Evolutionary conservation across 2,888 invertebrate species (phyloP).

Genomic region (Drosophila austrosaltans): DNA sequence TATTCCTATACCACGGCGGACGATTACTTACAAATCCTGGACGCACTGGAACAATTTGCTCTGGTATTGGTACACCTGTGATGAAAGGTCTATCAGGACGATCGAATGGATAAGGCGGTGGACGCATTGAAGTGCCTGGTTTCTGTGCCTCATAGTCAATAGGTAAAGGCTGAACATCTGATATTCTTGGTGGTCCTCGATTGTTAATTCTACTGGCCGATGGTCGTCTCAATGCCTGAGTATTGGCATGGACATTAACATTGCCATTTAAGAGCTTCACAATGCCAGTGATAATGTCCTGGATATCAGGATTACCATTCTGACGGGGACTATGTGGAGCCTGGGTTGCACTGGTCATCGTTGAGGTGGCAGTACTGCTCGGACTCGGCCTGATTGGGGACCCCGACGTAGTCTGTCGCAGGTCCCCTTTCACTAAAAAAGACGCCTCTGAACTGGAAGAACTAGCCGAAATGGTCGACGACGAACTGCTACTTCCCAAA

Average conservation of each 20-base stretch:
- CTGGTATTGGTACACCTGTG: slow-evolving; percentile 89
- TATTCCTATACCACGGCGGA: slow-evolving; percentile 88
- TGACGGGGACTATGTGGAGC: slow-evolving; percentile 82
- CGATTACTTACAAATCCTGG: slow-evolving; percentile 86
- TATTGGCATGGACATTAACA: slow-evolving; percentile 92
- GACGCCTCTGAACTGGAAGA: slow-evolving; percentile 59
- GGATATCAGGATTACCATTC: slow-evolving; percentile 90
- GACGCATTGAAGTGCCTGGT: slow-evolving; percentile 80
- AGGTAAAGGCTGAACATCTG: slow-evolving; percentile 89
- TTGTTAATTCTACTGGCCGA: slow-evolving; percentile 93
- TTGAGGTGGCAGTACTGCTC: slow-evolving; percentile 80
- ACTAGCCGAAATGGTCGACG: slow-evolving; percentile 30
- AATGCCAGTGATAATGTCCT: slow-evolving; percentile 95
- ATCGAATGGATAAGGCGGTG: slow-evolving; percentile 89
- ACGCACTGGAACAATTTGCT: slow-evolving; percentile 89
- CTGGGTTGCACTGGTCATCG: slow-evolving; percentile 79
- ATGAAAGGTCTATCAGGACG: slow-evolving; percentile 86
- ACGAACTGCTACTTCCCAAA: slow-evolving; percentile 32
- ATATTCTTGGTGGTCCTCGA: slow-evolving; percentile 93
- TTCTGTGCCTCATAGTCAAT: slow-evolving; percentile 84
- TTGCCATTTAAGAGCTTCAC: slow-evolving; percentile 95
- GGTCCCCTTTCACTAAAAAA: slow-evolving; percentile 84
- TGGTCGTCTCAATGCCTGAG: slow-evolving; percentile 88
- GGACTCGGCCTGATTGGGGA: slow-evolving; percentile 82
- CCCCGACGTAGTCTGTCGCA: slow-evolving; percentile 83